Percentiles rank a stretch among this genome's conserved stretches.
These are phyloP conservation scores for Cebus imitator DNA, from an alignment of 2,113 vertebrate genomes.

Conservation along the genomic window DNA sequence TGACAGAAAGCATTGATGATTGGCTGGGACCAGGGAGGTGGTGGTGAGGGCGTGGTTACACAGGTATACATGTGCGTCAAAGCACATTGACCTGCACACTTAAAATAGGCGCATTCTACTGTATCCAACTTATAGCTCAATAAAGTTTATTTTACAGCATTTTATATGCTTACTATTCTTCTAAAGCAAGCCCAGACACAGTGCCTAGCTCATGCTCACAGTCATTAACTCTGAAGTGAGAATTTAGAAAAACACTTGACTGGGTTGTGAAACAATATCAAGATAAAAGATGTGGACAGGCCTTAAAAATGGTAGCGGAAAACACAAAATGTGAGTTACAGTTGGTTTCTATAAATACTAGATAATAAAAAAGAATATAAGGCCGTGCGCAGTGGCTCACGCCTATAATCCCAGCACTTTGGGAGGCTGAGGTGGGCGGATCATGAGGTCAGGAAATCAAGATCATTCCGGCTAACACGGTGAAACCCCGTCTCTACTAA, in stretches of 20 bases:
- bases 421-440: no score
- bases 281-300: not conserved
- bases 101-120: not conserved
- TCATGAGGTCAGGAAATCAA: not conserved
- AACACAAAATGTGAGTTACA: not conserved
- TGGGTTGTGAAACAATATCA: not conserved
- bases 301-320: not conserved
- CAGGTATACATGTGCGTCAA: not conserved
- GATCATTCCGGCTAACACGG: not conserved
- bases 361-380: not conserved
- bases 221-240: not conserved
- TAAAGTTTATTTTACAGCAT: not conserved
- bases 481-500: not conserved
- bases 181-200: not conserved
- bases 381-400: not conserved
- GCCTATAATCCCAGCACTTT: not conserved
- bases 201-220: not conserved
- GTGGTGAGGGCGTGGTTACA: not conserved
- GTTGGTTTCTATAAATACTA: not conserved
- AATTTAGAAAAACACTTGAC: not conserved
- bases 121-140: not conserved
- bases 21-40: not conserved
- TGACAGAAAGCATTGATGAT: not conserved
- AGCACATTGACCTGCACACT: not conserved
- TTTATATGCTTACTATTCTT: not conserved